Evolutionary conservation across 2,113 vertebrate genomes (phyloP).

Genomic region (Ictalurus punctatus): DNA sequence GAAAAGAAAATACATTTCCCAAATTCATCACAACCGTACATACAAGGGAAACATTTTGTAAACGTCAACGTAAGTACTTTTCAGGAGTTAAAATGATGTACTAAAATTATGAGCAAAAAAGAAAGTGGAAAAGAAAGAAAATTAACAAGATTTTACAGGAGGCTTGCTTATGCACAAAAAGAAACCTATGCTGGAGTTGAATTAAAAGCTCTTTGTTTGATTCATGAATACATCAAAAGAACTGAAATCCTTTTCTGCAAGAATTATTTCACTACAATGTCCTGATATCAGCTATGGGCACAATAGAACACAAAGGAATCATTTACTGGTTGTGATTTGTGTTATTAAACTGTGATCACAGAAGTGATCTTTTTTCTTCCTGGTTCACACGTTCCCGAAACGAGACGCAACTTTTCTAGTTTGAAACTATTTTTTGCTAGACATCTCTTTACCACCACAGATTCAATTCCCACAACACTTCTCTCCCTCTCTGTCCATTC

Average conservation of each 20-base stretch:
- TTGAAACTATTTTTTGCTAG: not conserved
- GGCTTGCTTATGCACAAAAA: not conserved
- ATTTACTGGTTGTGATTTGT: not conserved
- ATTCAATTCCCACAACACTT: conserved; percentile 13
- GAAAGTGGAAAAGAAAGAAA: not conserved
- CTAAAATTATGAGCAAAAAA: not conserved
- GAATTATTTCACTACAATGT: not conserved
- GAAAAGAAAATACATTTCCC: not conserved
- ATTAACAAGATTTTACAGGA: not conserved
- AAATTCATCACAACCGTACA: not conserved
- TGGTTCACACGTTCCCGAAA: not conserved
- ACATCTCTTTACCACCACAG: conserved; percentile 9
- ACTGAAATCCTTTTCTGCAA: not conserved
- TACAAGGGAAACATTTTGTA: not conserved
- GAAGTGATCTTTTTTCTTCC: not conserved
- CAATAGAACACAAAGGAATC: not conserved
- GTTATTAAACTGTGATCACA: not conserved
- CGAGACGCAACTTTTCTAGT: not conserved
- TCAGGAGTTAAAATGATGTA: not conserved
- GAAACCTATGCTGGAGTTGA: not conserved
- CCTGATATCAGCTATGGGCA: not conserved
- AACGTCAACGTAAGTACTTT: not conserved
- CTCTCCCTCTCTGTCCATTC: conserved; percentile 36
- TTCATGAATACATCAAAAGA: not conserved
- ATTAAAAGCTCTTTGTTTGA: not conserved